Evolutionary conservation across 2,113 vertebrate species (phyloP).

Genomic region (Microcebus lehilahytsara): DNA sequence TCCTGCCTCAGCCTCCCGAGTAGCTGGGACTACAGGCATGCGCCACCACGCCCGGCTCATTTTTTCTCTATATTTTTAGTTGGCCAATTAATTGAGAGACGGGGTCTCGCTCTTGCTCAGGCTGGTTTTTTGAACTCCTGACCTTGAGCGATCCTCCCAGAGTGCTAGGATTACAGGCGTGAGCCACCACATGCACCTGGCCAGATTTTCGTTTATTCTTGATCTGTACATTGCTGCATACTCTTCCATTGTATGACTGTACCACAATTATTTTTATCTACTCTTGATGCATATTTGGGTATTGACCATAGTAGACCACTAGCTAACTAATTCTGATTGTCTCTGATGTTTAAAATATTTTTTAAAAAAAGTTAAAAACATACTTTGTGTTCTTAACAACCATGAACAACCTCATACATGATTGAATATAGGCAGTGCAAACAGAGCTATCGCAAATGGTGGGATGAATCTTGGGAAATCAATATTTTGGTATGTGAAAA

Average conservation of each 20-base stretch:
- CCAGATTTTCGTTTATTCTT: not conserved
- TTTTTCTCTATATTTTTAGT: too few relatives aligned
- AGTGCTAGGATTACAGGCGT: too few relatives aligned
- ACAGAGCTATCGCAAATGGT: not conserved
- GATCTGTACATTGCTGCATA: not conserved
- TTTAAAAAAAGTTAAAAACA: not conserved
- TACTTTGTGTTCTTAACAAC: not conserved
- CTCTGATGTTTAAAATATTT: not conserved
- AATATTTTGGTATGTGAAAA: conserved; percentile 13
- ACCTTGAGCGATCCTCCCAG: too few relatives aligned
- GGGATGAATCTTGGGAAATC: conserved; percentile 3
- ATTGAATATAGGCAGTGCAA: not conserved
- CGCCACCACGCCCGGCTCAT: too few relatives aligned
- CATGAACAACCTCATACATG: not conserved
- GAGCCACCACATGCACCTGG: too few relatives aligned
- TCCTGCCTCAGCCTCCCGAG: too few relatives aligned
- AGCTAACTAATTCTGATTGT: not conserved
- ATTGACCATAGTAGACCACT: not conserved
- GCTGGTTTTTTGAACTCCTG: too few relatives aligned
- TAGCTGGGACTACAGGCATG: too few relatives aligned
- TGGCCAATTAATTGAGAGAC: too few relatives aligned
- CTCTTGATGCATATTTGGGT: not conserved
- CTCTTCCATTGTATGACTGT: not conserved
- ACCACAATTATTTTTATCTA: not conserved
- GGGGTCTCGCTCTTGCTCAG: too few relatives aligned